Evolutionary conservation across 2,797 vertebrate species (phyloP).

Genomic region (Betta splendens): DNA sequence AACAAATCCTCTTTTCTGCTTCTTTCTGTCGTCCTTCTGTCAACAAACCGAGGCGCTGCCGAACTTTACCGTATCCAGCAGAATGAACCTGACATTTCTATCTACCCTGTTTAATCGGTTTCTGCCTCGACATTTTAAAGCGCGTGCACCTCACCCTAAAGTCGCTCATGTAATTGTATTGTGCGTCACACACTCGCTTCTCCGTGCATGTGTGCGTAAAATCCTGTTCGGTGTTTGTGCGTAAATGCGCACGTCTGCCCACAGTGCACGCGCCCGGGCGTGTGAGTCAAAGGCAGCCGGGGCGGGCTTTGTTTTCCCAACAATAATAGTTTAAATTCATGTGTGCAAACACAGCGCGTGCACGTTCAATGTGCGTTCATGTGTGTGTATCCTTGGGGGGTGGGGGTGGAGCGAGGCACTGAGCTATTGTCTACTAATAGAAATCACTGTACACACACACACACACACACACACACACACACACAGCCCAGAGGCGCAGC

Average conservation of each 20-base stretch:
- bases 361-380: conserved; percentile 23
- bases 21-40: conserved; percentile 15
- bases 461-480: conserved; percentile 10
- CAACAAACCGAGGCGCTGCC: conserved; percentile 7
- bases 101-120: conserved; percentile 32
- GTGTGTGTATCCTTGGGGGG: background rate
- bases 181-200: conserved; percentile 1
- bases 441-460: conserved; percentile 36
- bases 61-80: conserved; percentile 37
- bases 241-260: conserved; percentile 31
- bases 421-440: conserved; percentile 47
- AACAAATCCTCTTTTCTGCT: conserved; percentile 46
- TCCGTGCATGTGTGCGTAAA: conserved; percentile 32
- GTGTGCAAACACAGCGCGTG: conserved; percentile 66
- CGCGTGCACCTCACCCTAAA: conserved; percentile 24
- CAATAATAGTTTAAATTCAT: conserved; percentile 56
- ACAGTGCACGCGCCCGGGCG: conserved; percentile 1
- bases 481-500: background rate
- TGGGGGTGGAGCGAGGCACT: background rate
- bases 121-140: conserved; percentile 34
- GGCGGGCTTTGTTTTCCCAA: conserved; percentile 60
- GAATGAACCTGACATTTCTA: conserved; percentile 31
- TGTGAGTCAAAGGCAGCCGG: conserved; percentile 27
- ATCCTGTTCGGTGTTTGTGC: conserved; percentile 23
- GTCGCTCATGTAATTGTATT: conserved; percentile 9